Base-by-base conservation (phyloP, 2,113 vertebrate genomes). In the Hemicordylus capensis region DNA sequence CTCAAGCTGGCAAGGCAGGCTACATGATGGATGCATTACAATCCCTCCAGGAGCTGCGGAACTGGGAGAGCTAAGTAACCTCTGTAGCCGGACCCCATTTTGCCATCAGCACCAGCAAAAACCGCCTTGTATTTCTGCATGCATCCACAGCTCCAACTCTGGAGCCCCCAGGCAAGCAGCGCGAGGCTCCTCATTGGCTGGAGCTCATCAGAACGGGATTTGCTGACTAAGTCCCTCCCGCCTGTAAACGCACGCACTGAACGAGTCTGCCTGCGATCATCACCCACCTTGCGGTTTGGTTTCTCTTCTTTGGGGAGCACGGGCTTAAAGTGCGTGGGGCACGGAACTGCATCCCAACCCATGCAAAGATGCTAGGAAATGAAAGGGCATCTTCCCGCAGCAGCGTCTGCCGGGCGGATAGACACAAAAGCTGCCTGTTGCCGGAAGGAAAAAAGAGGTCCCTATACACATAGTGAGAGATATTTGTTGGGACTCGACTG, bases 151-250 rank as follows among this genome's bases (percentile, higher is more conserved):
- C 92, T 92, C 94, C 91, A 95, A 95, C 93, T 94, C 95, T 85
- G 91, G 90, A 95, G 93, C 93, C 93, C 94, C 94, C 92, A 89
- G 92, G 94, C 93, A 83, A 92, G 92, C 92, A 63, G 76, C 88
- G 91, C 90, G 89, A 93, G 93, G 91, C 90, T 94, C 90, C 93
- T 95, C 95, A 96, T 95, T 96, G 96, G 96, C 94, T 93, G 94
- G 63, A 89, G 93, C 95, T 91, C 88, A 86, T 85, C 88, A 4
- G 88, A 93, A 84, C 93, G 93, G 93, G 92, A 95, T 95, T 93
- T 96, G 96, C 96, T 96, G 95, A 96, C 95, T 95, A 95, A 95
- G 94, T 93, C 93, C 91, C 93, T 92, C 86, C 94, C 93, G 95
- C 91, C 91, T 94, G 94, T 95, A 94, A 95, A 96, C 91, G 94